A percentile compares a stretch with the other conserved stretches of the same genome.
Conservation (phyloP, 1,140 invertebrate genomes). For the Aphis gossypii region DNA sequence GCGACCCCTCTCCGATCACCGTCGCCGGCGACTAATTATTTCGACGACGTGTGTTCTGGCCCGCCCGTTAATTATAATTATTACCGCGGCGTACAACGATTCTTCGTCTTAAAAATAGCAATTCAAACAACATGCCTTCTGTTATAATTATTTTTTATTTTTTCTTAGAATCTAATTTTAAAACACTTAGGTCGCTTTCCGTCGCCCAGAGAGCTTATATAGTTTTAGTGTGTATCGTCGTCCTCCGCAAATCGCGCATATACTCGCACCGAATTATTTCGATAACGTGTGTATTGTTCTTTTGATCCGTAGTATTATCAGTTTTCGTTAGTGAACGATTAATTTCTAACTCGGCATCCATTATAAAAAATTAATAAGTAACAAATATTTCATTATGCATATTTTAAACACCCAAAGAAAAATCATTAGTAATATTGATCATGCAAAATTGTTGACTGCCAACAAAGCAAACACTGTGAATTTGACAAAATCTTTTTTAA, state of each 20-base stretch:
- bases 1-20: background rate
- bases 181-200: constrained; percentile 20
- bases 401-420: too few relatives aligned
- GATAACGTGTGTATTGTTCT: background rate
- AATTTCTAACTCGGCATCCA: too few relatives aligned
- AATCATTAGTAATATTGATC: too few relatives aligned
- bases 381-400: background rate
- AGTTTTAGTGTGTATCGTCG: background rate
- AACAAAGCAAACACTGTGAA: too few relatives aligned
- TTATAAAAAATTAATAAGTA: too few relatives aligned
- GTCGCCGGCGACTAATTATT: background rate
- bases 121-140: background rate
- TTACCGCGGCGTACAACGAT: background rate
- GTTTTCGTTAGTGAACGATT: too few relatives aligned
- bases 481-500: too few relatives aligned
- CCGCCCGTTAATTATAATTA: background rate
- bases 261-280: background rate
- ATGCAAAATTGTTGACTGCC: too few relatives aligned
- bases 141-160: constrained; percentile 13
- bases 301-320: background rate
- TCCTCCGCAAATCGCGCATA: background rate
- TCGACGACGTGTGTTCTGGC: background rate
- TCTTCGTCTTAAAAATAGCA: constrained; percentile 26
- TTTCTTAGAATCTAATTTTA: background rate
- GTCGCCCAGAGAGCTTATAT: background rate